Conservation (phyloP, 2,113 vertebrate genomes). For the Macquaria ambigua region DNA sequence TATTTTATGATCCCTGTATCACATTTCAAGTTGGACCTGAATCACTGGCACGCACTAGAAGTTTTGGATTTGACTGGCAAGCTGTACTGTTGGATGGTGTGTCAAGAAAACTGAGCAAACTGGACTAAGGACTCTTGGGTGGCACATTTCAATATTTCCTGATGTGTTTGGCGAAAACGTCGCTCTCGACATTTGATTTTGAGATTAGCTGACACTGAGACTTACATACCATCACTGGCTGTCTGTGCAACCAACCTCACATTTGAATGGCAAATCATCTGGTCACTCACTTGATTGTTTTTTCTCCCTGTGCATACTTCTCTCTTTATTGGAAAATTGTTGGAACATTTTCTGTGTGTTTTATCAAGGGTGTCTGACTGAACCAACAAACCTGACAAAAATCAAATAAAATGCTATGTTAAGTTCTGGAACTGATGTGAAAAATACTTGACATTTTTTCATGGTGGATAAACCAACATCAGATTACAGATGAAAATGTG, state of each 20-base stretch:
- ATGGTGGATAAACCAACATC: background rate
- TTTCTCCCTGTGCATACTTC: background rate
- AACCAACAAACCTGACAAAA: conserved; percentile 23
- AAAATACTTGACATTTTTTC: conserved; percentile 4
- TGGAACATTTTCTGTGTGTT: background rate
- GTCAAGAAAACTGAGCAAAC: background rate
- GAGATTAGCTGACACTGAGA: conserved; percentile 14
- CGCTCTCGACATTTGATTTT: background rate
- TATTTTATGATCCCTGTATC: conserved; percentile 36
- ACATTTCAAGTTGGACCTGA: conserved; percentile 31
- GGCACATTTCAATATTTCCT: conserved; percentile 32
- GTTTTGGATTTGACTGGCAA: conserved; percentile 18
- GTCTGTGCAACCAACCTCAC: conserved; percentile 23
- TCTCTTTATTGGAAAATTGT: conserved; percentile 6
- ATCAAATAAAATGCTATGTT: conserved; percentile 6
- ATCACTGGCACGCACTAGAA: background rate
- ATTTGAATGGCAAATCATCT: conserved; percentile 43
- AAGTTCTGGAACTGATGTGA: background rate
- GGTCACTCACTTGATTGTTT: background rate
- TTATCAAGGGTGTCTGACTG: background rate
- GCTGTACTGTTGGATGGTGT: conserved; percentile 1
- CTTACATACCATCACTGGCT: background rate
- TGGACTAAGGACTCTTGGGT: conserved; percentile 14
- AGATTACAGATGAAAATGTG: conserved; percentile 5
- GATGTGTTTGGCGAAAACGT: background rate